Base-by-base conservation (phyloP, 2,113 vertebrate genomes). In the Leuciscus idus region DNA sequence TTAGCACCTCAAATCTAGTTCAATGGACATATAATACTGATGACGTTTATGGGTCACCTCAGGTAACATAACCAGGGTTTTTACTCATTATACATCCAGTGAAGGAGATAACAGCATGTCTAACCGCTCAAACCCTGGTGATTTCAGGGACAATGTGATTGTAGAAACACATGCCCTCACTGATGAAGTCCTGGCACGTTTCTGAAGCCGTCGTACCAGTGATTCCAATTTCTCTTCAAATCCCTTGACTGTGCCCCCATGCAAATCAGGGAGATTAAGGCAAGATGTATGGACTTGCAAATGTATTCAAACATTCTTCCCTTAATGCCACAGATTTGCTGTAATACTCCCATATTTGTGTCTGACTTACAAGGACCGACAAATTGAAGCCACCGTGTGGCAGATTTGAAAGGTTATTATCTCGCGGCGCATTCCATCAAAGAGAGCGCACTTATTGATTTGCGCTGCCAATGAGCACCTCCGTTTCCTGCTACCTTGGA, bases 361-460 rank as follows among this genome's bases (percentile, higher is more conserved):
- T 86, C 87, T 33, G 89, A 85, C 73, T 88, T 76, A 81, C 43
- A 78, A 79, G 80, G 84, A 86, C 84, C 55, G 36, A 64, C 78
- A 86, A 86, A 89, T 87, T 87, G 86, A 87, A 85, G 86, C 68
- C 74, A 28, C 75, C 9, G 52, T 66, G 76, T 48, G 84, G 73
- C 48, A 55, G 64, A 90, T 90, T 86, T 89, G 84, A 81, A 84
- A 30, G 50, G 75, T 86, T 86, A 88, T 90, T 83, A 88, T 87
- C 85, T 89, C 52, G n/a, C 28, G 30, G 64, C 28, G 43, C 81
- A 78, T 79, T 68, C 74, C 72, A 66, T 88, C 48, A 64, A 64
- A 73, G 78, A 57, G 86, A 43, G 88, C 26, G 66, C 62, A 59
- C 70, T 87, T 89, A 89, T 89, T 85, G 88, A 91, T 90, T 90